Base-by-base conservation (phyloP, 2,797 vertebrate genomes). In the Trachops cirrhosus region DNA sequence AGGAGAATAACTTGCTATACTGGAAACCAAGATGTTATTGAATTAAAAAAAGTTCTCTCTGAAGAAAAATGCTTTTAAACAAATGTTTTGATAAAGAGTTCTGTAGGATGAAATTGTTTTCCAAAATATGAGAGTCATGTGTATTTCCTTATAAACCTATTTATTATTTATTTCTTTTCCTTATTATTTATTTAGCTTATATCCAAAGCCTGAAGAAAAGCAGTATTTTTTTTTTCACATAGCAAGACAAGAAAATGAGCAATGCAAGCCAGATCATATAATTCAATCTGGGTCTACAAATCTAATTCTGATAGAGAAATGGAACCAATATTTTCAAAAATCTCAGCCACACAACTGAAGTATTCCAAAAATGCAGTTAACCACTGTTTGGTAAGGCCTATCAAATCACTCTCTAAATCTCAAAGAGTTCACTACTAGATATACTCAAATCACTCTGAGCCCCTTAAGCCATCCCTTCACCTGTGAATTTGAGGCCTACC, bases 401-500 rank as follows among this genome's bases (percentile, higher is more conserved):
- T 10, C 50, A 94, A 91, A 96, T 68, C 44, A 79, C 71, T 93
- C 64, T 94, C 32, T 75, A 91, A 92, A 91, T 74, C 22, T 89
- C 71, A 64, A 95, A 95, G 41, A 85, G 78, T 57, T 12, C 29
- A 90, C 62, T 22, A 57, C 52, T 74, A 85, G 37, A 92, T 77
- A 67, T 48, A 77, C 62, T 91, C n/a, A 52, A 21, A 92, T 83
- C 67, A 75, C 46, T 79, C 15, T 84, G 8, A 91, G 50, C 41
- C 44, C 62, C n/a, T 74, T 22, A 83, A 97, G 84, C 50, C 70
- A 94, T 41, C 54, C n/a, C 84, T 95, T 96, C 54, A 16, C 96
- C n/a, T 96, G 74, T 0, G 0, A 95, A 97, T 97, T 54, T n/a
- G 57, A 93, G 95, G 97, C 99, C 98, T 99, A 99, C 99, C 99